phyloP scores from a whole-genome alignment of 1,140 invertebrate genomes.

The Diabrotica undecimpunctata region DNA sequence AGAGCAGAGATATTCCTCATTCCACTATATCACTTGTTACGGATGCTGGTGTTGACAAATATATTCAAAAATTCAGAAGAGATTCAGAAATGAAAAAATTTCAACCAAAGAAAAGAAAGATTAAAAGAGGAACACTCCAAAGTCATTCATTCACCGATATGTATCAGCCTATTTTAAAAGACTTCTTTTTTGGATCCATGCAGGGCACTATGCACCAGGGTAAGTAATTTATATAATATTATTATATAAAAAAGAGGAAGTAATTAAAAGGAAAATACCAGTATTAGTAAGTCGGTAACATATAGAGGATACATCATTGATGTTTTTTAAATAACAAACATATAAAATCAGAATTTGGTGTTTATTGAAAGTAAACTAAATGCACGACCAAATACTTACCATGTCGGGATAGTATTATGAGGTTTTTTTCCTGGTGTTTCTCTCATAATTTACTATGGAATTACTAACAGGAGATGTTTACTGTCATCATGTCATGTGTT shows the following conservation, averaged over 20 bases:
- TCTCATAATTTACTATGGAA: too few species aligned
- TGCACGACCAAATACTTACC: too few species aligned
- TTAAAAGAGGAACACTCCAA: constrained; percentile 50
- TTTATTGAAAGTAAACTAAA: too few species aligned
- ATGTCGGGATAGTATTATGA: too few species aligned
- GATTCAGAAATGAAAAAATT: constrained; percentile 37
- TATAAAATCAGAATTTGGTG: too few species aligned
- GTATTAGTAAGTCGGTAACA: too few species aligned
- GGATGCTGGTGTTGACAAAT: constrained; percentile 22
- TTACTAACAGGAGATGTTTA: too few species aligned
- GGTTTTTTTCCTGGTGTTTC: too few species aligned
- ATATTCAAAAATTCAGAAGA: constrained; percentile 38
- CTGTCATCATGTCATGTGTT: too few species aligned
- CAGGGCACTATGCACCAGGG: constrained; percentile 40
- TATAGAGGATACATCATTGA: too few species aligned
- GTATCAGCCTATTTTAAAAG: constrained; percentile 37
- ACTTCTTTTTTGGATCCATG: constrained; percentile 40
- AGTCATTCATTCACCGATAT: constrained; percentile 55
- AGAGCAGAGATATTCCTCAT: constrained; percentile 29
- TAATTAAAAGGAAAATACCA: too few species aligned
- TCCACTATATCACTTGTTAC: constrained; percentile 11
- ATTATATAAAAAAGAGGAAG: background rate
- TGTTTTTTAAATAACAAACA: too few species aligned
- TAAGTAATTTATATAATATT: constrained; percentile 6
- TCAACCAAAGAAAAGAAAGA: constrained; percentile 44